Percentiles rank a stretch among this genome's conserved stretches.
Evolutionary conservation across 2,888 invertebrate genomes (phyloP).

Genomic region (Yponomeuta sedellus): DNA sequence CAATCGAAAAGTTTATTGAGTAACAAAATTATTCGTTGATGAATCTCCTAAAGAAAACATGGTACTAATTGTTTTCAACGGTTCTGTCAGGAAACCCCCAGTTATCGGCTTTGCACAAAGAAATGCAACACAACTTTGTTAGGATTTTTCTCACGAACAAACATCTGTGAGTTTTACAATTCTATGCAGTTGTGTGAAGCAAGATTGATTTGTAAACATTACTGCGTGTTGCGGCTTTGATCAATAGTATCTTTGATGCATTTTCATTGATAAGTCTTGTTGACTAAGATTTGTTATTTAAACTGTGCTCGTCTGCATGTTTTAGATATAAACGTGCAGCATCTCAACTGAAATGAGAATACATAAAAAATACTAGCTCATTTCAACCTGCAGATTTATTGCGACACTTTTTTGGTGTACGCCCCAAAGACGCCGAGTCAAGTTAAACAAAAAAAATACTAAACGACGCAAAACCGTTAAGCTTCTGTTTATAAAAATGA

Average conservation of each 20-base stretch:
- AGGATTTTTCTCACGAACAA: constrained; percentile 55
- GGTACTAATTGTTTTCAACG: background rate
- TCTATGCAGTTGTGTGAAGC: constrained; percentile 30
- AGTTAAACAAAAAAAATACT: background rate
- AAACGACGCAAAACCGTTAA: constrained; percentile 8
- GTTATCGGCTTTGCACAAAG: constrained; percentile 49
- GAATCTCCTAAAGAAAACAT: background rate
- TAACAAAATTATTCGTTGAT: too few species aligned
- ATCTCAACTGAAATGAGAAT: constrained; percentile 4
- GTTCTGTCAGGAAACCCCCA: background rate
- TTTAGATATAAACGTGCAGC: background rate
- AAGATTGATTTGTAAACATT: background rate
- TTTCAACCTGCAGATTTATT: constrained; percentile 51
- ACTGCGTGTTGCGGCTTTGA: background rate
- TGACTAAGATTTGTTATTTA: background rate
- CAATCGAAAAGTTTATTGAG: too few species aligned
- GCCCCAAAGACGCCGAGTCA: constrained; percentile 46
- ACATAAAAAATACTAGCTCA: too few species aligned
- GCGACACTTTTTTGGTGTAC: constrained; percentile 41
- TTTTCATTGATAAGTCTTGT: background rate
- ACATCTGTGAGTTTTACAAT: constrained; percentile 43
- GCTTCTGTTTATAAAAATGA: background rate
- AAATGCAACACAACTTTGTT: constrained; percentile 47
- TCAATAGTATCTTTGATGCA: background rate
- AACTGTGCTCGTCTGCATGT: background rate